These are phyloP conservation scores for Aptenodytes forsteri DNA, from an alignment of 2,113 vertebrate species.

Conservation along the genomic window DNA sequence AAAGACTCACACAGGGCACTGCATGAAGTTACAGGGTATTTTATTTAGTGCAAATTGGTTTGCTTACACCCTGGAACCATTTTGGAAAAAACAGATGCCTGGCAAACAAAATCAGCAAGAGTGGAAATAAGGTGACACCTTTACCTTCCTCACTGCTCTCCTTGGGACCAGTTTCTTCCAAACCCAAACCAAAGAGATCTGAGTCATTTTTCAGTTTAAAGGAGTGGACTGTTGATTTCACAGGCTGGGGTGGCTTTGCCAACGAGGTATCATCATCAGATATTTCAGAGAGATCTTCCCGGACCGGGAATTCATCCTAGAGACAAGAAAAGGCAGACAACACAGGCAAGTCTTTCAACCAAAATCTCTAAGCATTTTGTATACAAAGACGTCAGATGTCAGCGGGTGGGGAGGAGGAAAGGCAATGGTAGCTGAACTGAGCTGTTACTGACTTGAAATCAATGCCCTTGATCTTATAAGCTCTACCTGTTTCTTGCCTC, in stretches of 20 bases:
- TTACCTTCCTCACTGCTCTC: conserved; percentile 89
- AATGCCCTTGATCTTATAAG: background rate
- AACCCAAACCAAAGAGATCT: conserved; percentile 90
- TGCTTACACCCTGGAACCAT: background rate
- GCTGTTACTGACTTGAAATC: background rate
- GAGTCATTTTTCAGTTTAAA: conserved; percentile 83
- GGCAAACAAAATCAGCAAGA: background rate
- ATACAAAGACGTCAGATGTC: background rate
- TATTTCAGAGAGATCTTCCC: conserved; percentile 87
- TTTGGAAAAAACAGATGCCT: background rate
- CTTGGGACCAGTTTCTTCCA: conserved; percentile 74
- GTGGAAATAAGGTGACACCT: background rate
- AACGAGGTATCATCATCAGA: conserved; percentile 83
- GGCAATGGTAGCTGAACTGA: background rate
- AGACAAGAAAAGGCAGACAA: background rate
- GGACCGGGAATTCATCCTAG: conserved; percentile 83
- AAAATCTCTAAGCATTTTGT: background rate
- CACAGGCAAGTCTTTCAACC: background rate
- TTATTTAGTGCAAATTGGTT: background rate
- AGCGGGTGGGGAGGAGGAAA: background rate
- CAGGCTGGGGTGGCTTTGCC: conserved; percentile 53
- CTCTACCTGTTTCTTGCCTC: background rate
- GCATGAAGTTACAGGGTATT: background rate
- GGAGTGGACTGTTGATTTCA: conserved; percentile 73
- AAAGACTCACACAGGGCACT: background rate